Evolutionary conservation across 2,113 vertebrate genomes (phyloP).

Genomic region (Raja brachyura): DNA sequence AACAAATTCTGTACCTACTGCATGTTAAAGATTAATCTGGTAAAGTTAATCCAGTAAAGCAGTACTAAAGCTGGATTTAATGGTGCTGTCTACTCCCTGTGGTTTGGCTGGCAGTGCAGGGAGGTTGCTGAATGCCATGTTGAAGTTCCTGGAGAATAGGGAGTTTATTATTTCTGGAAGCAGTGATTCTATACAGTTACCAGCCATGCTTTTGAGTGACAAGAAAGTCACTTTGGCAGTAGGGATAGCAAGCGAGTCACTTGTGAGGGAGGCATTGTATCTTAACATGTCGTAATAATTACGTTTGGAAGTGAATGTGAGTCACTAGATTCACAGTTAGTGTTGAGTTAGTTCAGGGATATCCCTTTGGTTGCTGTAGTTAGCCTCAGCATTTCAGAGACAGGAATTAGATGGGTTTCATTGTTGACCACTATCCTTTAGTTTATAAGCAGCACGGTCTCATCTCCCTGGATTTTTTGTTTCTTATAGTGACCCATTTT

Average conservation of each 20-base stretch:
- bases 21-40: slow-evolving; percentile 5
- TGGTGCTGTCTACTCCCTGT: background rate
- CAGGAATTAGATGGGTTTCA: background rate
- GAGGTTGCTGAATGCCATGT: background rate
- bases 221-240: background rate
- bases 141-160: background rate
- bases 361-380: background rate
- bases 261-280: background rate
- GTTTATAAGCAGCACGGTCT: background rate
- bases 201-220: background rate
- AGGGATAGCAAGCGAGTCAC: background rate
- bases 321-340: background rate
- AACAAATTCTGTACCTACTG: background rate
- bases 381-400: background rate
- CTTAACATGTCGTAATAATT: background rate
- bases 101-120: background rate
- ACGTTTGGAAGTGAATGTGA: background rate
- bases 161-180: background rate
- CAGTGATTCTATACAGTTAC: background rate
- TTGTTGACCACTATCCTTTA: background rate
- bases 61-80: slow-evolving; percentile 18
- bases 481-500: background rate
- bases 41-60: slow-evolving; percentile 10
- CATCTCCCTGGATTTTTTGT: background rate
- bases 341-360: background rate